These are phyloP conservation scores for Scophthalmus maximus DNA, from an alignment of 2,113 vertebrate genomes.

Conservation along the genomic window DNA sequence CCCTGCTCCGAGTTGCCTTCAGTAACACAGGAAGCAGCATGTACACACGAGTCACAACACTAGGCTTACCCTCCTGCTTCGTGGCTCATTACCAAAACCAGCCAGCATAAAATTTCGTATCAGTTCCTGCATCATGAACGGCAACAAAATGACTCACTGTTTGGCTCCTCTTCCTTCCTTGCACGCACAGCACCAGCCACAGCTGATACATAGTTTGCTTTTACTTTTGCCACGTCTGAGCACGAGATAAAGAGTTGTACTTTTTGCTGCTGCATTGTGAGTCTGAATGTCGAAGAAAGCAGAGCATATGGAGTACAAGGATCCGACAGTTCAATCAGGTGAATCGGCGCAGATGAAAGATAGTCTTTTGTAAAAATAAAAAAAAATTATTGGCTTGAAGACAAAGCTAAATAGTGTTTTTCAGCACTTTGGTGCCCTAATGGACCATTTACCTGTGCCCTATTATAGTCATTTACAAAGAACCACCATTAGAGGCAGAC, in stretches of 20 bases:
- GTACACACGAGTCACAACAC: not conserved
- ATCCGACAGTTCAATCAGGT: constrained; percentile 8
- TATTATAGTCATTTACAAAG: constrained; percentile 37
- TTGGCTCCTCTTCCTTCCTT: not conserved
- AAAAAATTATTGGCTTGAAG: constrained; percentile 6
- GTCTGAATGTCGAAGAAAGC: no score
- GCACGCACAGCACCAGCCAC: not conserved
- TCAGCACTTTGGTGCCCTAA: constrained; percentile 36
- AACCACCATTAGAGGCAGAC: constrained; percentile 34
- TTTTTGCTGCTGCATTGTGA: not conserved
- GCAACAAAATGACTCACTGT: not conserved
- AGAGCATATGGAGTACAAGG: not conserved
- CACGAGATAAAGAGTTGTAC: not conserved
- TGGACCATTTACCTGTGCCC: constrained; percentile 49
- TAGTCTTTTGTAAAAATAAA: constrained; percentile 33
- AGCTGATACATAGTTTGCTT: not conserved
- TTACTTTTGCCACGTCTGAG: not conserved
- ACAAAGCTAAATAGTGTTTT: constrained; percentile 48
- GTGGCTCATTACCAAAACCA: constrained; percentile 30
- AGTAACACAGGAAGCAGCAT: constrained; percentile 21
- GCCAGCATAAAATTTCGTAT: constrained; percentile 14
- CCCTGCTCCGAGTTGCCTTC: constrained; percentile 15
- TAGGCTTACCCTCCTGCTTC: constrained; percentile 4
- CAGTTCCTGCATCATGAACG: constrained; percentile 7
- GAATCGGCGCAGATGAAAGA: constrained; percentile 36